Conservation (phyloP, 2,888 invertebrate genomes). For the Nezara viridula region DNA sequence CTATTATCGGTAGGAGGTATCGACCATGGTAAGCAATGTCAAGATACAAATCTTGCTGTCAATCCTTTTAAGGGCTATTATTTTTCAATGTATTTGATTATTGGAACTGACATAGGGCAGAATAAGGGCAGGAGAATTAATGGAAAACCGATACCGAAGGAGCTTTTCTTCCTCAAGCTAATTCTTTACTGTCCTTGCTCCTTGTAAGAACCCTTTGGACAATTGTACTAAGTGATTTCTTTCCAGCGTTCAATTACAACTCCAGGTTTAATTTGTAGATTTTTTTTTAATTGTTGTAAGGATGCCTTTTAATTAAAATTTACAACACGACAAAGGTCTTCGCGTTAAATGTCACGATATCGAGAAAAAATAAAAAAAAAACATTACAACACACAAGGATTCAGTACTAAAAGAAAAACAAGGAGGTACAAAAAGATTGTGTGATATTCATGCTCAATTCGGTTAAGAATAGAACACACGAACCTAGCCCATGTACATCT, state of each 20-base stretch:
- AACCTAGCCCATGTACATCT: no score
- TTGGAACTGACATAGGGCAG: neutral
- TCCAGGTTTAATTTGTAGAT: neutral
- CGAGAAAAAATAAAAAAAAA: no score
- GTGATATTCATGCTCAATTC: no score
- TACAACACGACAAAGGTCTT: neutral
- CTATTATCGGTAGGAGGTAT: neutral
- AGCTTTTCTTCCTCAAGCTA: neutral
- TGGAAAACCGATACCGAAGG: constrained; percentile 34
- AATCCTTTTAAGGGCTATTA: constrained; percentile 41
- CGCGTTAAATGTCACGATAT: neutral
- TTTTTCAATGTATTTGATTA: constrained; percentile 36
- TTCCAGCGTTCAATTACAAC: neutral
- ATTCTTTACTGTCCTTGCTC: neutral
- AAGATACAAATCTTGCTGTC: constrained; percentile 29
- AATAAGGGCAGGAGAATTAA: constrained; percentile 28
- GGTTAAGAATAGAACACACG: no score
- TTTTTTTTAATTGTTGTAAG: neutral
- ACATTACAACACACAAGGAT: no score
- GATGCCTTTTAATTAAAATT: neutral
- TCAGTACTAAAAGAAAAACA: no score
- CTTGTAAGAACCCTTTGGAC: constrained; percentile 12
- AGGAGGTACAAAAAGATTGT: no score
- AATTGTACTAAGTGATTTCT: constrained; percentile 31
- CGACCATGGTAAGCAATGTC: neutral